phyloP scores from a whole-genome alignment of 2,888 invertebrate genomes.

The Xestoiulus laeticollis region DNA sequence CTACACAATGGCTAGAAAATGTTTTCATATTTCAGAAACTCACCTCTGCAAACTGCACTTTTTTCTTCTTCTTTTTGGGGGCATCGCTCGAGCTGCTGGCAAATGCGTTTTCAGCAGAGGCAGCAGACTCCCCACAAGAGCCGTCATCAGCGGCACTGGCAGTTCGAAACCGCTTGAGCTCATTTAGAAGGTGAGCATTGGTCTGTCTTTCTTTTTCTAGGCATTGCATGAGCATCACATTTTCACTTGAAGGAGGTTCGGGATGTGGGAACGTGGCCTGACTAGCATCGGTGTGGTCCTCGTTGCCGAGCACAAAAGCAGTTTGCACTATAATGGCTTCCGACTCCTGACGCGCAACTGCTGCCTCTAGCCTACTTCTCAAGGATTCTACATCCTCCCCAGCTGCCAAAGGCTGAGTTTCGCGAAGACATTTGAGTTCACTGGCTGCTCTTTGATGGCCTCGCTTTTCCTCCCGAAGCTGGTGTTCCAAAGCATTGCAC shows the following conservation, averaged over 20 bases:
- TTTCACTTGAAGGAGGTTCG: neutral
- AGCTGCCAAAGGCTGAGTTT: neutral
- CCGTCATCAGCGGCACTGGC: neutral
- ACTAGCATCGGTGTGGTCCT: neutral
- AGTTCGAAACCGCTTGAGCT: neutral
- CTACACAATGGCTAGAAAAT: conserved; percentile 21
- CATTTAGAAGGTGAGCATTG: neutral
- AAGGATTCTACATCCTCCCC: conserved; percentile 31
- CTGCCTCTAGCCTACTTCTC: neutral
- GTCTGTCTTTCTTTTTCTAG: conserved; percentile 29
- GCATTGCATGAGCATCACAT: neutral
- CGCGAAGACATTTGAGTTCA: neutral
- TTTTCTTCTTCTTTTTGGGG: conserved; percentile 16
- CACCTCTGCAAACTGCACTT: conserved; percentile 28
- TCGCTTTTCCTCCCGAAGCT: neutral
- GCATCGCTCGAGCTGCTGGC: neutral
- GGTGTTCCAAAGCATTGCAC: neutral
- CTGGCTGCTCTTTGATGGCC: neutral
- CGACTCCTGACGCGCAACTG: neutral
- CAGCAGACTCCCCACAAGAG: neutral
- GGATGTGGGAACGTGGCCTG: too few relatives aligned
- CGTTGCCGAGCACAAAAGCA: conserved; percentile 1
- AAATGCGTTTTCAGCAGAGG: neutral
- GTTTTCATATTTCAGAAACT: neutral
- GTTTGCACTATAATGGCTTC: conserved; percentile 42